Conservation (phyloP, 2,888 invertebrate species). For the Villa cingulata region DNA sequence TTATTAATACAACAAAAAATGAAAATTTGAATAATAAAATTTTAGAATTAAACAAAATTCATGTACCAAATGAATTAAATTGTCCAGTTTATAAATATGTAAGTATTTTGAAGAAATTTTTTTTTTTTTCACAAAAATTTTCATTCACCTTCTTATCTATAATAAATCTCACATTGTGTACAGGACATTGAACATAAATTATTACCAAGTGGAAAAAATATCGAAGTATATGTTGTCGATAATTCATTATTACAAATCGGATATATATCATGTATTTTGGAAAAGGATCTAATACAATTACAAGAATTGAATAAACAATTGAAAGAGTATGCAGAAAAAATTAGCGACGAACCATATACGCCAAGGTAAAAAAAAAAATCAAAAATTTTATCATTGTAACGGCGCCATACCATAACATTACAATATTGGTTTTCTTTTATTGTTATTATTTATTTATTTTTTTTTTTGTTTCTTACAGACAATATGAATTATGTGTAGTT, state of each 20-base stretch:
- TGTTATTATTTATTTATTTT: background rate
- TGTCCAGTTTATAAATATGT: constrained; percentile 20
- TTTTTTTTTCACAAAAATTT: background rate
- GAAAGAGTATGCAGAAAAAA: constrained; percentile 21
- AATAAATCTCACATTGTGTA: background rate
- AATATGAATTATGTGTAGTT: constrained; percentile 26
- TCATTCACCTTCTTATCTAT: no score
- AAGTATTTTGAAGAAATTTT: constrained; percentile 9
- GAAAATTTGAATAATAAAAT: constrained; percentile 25
- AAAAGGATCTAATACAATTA: constrained; percentile 22
- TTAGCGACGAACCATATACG: constrained; percentile 17
- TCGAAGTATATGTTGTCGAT: constrained; percentile 27
- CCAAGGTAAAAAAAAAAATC: constrained; percentile 23
- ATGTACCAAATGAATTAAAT: constrained; percentile 17
- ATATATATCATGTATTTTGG: constrained; percentile 24
- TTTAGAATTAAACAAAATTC: constrained; percentile 17
- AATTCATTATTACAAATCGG: constrained; percentile 24
- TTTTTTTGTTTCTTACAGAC: constrained; percentile 15
- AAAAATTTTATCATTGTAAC: no score
- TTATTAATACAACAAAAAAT: constrained; percentile 21
- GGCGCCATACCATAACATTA: no score
- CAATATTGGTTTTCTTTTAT: no score
- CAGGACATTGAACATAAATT: constrained; percentile 16
- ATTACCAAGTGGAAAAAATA: constrained; percentile 22
- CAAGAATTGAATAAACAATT: constrained; percentile 24